These are phyloP conservation scores for Stomatorhinus walkeri DNA, from an alignment of 2,797 vertebrate genomes.

Conservation along the genomic window DNA sequence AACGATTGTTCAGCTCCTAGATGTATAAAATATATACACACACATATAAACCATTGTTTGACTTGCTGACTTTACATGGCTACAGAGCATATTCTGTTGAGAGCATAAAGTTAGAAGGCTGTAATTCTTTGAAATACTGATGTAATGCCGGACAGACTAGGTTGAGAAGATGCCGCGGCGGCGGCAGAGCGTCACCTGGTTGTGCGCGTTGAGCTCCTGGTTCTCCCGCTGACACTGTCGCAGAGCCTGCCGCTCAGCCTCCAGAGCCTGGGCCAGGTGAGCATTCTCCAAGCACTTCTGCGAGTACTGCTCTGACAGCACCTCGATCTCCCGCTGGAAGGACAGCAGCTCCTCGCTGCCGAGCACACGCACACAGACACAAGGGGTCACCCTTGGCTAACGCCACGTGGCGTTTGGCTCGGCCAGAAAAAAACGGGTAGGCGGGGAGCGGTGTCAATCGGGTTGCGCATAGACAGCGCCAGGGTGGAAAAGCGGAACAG, in stretches of 20 bases:
- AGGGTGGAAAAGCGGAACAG: constrained; percentile 11
- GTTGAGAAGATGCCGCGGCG: not conserved
- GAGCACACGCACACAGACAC: not conserved
- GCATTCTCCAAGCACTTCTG: constrained; percentile 76
- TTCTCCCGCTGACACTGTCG: constrained; percentile 74
- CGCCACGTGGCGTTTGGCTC: not conserved
- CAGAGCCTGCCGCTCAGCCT: constrained; percentile 73
- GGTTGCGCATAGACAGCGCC: constrained; percentile 26
- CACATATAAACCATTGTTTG: not conserved
- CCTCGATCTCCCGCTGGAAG: constrained; percentile 70
- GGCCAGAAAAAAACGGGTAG: not conserved
- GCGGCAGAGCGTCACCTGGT: constrained; percentile 55
- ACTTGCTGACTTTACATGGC: not conserved
- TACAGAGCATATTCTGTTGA: not conserved
- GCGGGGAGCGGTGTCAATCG: not conserved
- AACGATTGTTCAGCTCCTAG: constrained; percentile 70
- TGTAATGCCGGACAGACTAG: not conserved
- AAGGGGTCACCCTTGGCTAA: not conserved
- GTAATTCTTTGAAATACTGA: not conserved
- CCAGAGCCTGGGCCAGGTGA: constrained; percentile 71
- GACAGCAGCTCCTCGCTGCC: constrained; percentile 71
- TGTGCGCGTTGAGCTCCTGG: constrained; percentile 75
- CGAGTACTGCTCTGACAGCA: constrained; percentile 74
- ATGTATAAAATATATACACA: not conserved
- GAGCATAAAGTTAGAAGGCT: not conserved